Evolutionary conservation across 2,888 invertebrate species (phyloP).

Genomic region (Dicycla oo): DNA sequence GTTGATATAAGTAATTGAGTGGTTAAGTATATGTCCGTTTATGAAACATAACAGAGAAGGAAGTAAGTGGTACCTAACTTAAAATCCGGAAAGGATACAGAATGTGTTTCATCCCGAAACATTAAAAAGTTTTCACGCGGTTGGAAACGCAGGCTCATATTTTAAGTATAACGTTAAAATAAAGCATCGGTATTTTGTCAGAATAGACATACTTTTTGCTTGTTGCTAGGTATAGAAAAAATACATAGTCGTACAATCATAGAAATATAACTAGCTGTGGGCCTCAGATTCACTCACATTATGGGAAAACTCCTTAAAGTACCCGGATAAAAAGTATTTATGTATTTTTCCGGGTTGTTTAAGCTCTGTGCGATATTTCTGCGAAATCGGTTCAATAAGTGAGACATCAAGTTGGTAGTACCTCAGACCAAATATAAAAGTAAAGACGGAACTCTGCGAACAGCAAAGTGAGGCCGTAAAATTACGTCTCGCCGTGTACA

Average conservation of each 20-base stretch:
- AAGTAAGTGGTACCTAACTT: conserved; percentile 35
- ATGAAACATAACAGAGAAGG: conserved; percentile 10
- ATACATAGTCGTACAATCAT: background rate
- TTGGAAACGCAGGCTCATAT: conserved; percentile 21
- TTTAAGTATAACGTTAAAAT: conserved; percentile 25
- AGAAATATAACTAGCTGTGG: background rate
- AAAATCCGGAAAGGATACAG: conserved; percentile 36
- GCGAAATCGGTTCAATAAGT: background rate
- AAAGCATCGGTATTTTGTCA: background rate
- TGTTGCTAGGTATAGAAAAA: background rate
- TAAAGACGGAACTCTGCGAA: no score
- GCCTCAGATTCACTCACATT: background rate
- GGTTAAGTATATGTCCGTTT: background rate
- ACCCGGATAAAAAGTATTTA: background rate
- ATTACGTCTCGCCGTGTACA: no score
- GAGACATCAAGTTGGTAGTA: background rate
- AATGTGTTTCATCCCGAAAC: conserved; percentile 49
- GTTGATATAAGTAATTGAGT: background rate
- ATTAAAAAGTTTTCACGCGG: conserved; percentile 48
- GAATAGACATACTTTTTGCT: background rate
- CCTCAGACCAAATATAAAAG: no score
- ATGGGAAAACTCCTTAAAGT: background rate
- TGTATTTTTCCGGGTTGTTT: background rate
- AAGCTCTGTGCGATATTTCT: background rate
- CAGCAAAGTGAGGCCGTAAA: no score